Evolutionary conservation across 2,113 vertebrate genomes (phyloP).

Genomic region (Hippocampus comes): DNA sequence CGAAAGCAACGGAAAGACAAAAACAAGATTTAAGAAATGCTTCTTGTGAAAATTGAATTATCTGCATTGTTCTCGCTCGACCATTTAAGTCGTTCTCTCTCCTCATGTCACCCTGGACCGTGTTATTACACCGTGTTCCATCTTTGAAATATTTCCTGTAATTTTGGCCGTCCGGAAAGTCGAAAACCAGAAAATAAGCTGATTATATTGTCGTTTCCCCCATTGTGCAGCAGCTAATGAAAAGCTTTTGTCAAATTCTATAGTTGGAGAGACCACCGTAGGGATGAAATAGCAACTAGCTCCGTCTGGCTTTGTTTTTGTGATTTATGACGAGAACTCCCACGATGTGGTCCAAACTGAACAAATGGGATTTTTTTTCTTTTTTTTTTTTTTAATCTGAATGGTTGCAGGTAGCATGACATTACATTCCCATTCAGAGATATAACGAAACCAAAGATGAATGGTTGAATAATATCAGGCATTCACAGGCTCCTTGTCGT

Average conservation of each 20-base stretch:
- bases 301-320: not conserved
- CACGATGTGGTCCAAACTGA: not conserved
- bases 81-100: not conserved
- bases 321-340: not conserved
- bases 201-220: too few species aligned
- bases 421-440: not conserved
- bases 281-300: too few species aligned
- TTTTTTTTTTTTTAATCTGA: not conserved
- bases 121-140: too few species aligned
- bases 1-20: not conserved
- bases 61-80: not conserved
- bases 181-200: too few species aligned
- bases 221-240: too few species aligned
- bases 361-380: not conserved
- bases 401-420: not conserved
- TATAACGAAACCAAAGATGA: constrained; percentile 7
- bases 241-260: too few species aligned
- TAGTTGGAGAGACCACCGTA: too few species aligned
- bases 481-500: constrained; percentile 9
- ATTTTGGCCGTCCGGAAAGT: too few species aligned
- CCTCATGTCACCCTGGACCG: not conserved
- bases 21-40: not conserved
- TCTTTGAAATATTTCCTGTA: too few species aligned
- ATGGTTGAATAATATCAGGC: constrained; percentile 29
- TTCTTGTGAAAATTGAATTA: not conserved